These are phyloP conservation scores for Elanus axillaris DNA, from an alignment of 2,113 vertebrate genomes.

Conservation along the genomic window DNA sequence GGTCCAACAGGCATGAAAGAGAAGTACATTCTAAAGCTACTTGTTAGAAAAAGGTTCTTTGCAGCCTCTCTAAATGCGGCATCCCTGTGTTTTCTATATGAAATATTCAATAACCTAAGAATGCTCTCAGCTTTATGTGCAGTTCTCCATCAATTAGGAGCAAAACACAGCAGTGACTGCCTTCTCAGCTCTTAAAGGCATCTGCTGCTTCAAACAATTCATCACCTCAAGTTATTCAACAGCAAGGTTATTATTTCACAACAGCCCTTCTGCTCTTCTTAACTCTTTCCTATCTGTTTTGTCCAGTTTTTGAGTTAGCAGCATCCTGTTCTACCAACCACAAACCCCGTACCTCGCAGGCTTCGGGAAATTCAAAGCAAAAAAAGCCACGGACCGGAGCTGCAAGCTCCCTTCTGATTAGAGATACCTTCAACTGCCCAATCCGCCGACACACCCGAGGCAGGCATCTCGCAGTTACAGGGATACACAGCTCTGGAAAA, in stretches of 20 bases:
- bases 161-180: background rate
- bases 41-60: background rate
- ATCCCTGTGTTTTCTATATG: background rate
- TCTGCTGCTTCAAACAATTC: background rate
- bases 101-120: slow-evolving; percentile 16
- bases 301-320: background rate
- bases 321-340: background rate
- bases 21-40: background rate
- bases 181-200: background rate
- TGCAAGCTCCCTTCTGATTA: background rate
- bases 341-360: fast-evolving
- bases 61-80: background rate
- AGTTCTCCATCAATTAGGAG: slow-evolving; percentile 21
- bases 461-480: background rate
- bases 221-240: background rate
- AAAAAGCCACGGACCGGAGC: background rate
- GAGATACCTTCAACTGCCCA: background rate
- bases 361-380: background rate
- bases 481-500: background rate
- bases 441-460: background rate
- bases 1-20: background rate
- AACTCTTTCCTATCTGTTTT: background rate
- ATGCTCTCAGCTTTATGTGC: background rate
- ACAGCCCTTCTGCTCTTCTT: background rate
- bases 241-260: background rate